Evolutionary conservation across 2,797 vertebrate genomes (phyloP).

Genomic region (Picus viridis): DNA sequence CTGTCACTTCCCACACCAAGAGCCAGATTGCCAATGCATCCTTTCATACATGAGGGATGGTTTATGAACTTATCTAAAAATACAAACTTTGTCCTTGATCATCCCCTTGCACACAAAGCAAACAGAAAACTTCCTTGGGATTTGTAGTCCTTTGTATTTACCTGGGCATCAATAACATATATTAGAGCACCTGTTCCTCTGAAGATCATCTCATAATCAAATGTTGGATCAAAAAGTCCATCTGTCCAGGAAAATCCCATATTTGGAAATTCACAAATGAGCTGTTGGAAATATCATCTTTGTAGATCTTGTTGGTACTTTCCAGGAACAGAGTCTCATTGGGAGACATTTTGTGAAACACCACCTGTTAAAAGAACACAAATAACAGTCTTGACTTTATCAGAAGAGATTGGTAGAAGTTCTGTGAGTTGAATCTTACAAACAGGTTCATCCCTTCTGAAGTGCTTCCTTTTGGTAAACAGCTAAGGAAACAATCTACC

Average conservation of each 20-base stretch:
- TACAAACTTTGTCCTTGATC: accelerated
- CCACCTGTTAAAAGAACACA: slow-evolving; percentile 85
- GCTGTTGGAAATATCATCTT: slow-evolving; percentile 99
- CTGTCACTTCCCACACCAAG: neutral
- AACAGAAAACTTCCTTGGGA: neutral
- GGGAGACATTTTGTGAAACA: slow-evolving; percentile 99
- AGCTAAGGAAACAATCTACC: neutral
- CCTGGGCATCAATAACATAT: slow-evolving; percentile 99
- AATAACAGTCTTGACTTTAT: neutral
- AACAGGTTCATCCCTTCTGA: neutral
- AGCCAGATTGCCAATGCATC: neutral
- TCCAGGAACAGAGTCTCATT: slow-evolving; percentile 98
- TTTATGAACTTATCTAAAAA: neutral
- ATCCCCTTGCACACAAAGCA: neutral
- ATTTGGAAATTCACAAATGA: slow-evolving; percentile 99
- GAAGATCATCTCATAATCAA: slow-evolving; percentile 99
- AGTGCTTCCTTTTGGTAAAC: neutral
- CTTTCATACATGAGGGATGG: neutral
- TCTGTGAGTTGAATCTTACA: neutral
- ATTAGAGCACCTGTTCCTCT: slow-evolving; percentile 98
- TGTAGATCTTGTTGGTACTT: slow-evolving; percentile 99
- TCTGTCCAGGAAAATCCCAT: slow-evolving; percentile 99
- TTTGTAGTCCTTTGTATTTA: slow-evolving; percentile 64
- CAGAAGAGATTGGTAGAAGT: neutral
- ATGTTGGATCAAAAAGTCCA: slow-evolving; percentile 99